Base-by-base conservation (phyloP, 2,113 vertebrate species). In the Callaeas wilsoni region DNA sequence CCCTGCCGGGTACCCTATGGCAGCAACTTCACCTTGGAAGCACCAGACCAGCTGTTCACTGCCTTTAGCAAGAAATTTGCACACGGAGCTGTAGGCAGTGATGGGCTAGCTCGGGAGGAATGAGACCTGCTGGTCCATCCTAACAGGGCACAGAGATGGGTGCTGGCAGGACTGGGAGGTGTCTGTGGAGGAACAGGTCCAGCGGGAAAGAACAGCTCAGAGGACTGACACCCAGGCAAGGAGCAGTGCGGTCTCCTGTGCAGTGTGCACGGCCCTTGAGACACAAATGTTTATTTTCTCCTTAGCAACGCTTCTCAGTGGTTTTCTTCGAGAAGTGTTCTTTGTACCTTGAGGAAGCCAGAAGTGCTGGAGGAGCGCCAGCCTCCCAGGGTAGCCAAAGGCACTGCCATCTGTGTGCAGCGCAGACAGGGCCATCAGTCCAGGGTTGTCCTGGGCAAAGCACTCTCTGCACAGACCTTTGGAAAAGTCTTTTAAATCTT, bases 211-310 rank as follows among this genome's bases (percentile, higher is more conserved):
- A 56, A 25, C 30, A 41, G 25, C n/a, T 57, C 70, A 22, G 44
- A 50, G 65, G 65, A 62, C 29, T 20, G 47, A 62, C 47, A 53
- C 14, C n/a, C 33, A 62, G 78, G 32, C 69, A 78, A 62, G 49
- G 1, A 33, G 81, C 69, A 64, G 59, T 1, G 2, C 2, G 0
- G 35, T 5, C 3, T 64, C 62, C 30, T 4, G 0, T 37, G 59
- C 76, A 52, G 50, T 0, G 0, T 10, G 37, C 41, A 57, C 2
- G 4, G 60, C 52, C 65, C 47, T 82, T 13, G 15, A 44, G 37
- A 75, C n/a, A 81, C 12, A 81, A 84, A 81, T 46, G 46, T 77
- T 89, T 84, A 5, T 7, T 30, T 74, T 75, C 60, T 84, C 52
- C 74, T 46, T 63, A 91, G 77, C 84, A 91, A 89, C 1, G 0